A percentile compares a stretch with the other conserved stretches of the same genome.
Conservation (phyloP, 2,113 vertebrate species). For the Ochotona curzoniae region DNA sequence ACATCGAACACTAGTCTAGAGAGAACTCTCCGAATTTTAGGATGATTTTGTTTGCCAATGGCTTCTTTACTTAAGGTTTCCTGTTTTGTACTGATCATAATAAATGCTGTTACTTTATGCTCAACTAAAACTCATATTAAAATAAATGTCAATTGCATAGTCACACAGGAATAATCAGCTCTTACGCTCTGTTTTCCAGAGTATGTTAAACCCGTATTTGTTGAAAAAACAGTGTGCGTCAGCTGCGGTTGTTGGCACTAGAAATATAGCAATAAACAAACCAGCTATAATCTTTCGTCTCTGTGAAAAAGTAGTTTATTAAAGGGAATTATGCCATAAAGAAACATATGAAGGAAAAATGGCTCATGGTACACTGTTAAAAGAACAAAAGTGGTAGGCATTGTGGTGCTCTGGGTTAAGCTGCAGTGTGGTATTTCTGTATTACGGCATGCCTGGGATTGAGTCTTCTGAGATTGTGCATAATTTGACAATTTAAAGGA, state of each 20-base stretch:
- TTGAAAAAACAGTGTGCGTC: constrained; percentile 9
- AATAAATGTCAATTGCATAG: constrained; percentile 47
- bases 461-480: background rate
- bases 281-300: background rate
- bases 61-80: background rate
- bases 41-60: background rate
- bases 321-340: background rate
- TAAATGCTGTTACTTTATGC: constrained; percentile 45
- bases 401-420: too few relatives aligned
- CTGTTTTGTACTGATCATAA: background rate
- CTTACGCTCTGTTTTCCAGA: background rate
- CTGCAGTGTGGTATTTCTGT: too few relatives aligned
- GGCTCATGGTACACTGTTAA: background rate
- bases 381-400: constrained; percentile 27
- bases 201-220: background rate
- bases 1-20: background rate
- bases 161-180: background rate
- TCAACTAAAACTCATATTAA: constrained; percentile 60
- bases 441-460: too few relatives aligned
- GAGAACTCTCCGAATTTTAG: background rate
- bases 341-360: background rate
- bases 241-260: background rate
- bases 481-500: background rate
- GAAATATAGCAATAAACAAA: background rate
- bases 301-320: background rate